These are phyloP conservation scores for Dinomys branickii DNA, from an alignment of 2,113 vertebrate species.

Conservation along the genomic window DNA sequence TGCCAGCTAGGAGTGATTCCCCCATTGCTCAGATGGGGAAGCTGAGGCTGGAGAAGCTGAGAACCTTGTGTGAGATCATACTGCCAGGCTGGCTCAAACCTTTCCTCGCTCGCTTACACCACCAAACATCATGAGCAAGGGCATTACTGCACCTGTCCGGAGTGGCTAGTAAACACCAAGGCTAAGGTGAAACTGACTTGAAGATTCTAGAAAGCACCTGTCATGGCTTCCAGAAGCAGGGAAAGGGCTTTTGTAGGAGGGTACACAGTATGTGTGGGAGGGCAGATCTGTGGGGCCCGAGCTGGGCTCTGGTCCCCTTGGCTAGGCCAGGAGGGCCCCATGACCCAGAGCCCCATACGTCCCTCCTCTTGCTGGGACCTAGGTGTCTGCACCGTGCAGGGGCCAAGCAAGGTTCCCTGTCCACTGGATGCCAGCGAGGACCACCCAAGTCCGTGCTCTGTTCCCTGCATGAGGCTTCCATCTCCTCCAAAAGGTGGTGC, in stretches of 20 bases:
- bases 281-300: fast-evolving
- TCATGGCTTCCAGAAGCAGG: neutral
- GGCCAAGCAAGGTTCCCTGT: fast-evolving
- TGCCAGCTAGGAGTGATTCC: fast-evolving
- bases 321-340: too few species aligned
- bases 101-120: fast-evolving
- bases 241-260: neutral
- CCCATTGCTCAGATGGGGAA: neutral
- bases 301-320: fast-evolving
- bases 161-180: fast-evolving
- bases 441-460: fast-evolving
- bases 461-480: neutral
- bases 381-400: neutral
- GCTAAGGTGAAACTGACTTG: neutral
- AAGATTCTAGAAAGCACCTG: neutral
- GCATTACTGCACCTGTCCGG: neutral
- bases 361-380: neutral
- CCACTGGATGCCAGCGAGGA: fast-evolving
- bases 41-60: neutral
- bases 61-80: fast-evolving
- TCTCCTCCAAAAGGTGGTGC: neutral
- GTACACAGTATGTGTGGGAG: fast-evolving
- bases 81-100: fast-evolving
- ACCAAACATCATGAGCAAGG: fast-evolving
- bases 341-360: neutral